Evolutionary conservation across 2,888 invertebrate species (phyloP).

Genomic region (Pterostichus madidus): DNA sequence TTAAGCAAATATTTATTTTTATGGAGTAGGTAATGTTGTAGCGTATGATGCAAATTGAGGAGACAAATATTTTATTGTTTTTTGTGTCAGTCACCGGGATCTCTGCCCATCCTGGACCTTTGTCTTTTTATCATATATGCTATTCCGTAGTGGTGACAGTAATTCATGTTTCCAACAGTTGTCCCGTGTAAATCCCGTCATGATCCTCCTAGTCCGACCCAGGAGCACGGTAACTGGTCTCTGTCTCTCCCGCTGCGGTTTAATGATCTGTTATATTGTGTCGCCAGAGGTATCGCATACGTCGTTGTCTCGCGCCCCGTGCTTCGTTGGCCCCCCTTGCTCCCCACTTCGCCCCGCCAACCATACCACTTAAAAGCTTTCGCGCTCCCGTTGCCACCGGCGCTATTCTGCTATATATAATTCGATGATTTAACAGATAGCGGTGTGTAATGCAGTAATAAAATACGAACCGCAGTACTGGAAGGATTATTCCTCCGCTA

Average conservation of each 20-base stretch:
- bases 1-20: no score
- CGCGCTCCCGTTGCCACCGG: slow-evolving; percentile 53
- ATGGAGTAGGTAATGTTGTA: no score
- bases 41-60: no score
- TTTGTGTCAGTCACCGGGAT: no score
- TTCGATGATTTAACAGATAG: slow-evolving; percentile 63
- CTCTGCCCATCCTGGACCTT: no score
- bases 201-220: slow-evolving; percentile 32
- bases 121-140: no score
- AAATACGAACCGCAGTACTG: slow-evolving; percentile 48
- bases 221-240: slow-evolving; percentile 27
- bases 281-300: slow-evolving; percentile 54
- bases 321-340: not conserved
- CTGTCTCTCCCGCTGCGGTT: slow-evolving; percentile 45
- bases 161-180: no score
- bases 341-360: not conserved
- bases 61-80: no score
- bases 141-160: no score
- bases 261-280: slow-evolving; percentile 63
- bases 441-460: slow-evolving; percentile 51
- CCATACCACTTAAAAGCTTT: slow-evolving; percentile 28
- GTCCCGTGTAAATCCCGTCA: no score
- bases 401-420: slow-evolving; percentile 53
- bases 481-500: slow-evolving; percentile 15
- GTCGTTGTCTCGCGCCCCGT: slow-evolving; percentile 38